phyloP scores from a whole-genome alignment of 2,113 vertebrate species.

The Vidua macroura region DNA sequence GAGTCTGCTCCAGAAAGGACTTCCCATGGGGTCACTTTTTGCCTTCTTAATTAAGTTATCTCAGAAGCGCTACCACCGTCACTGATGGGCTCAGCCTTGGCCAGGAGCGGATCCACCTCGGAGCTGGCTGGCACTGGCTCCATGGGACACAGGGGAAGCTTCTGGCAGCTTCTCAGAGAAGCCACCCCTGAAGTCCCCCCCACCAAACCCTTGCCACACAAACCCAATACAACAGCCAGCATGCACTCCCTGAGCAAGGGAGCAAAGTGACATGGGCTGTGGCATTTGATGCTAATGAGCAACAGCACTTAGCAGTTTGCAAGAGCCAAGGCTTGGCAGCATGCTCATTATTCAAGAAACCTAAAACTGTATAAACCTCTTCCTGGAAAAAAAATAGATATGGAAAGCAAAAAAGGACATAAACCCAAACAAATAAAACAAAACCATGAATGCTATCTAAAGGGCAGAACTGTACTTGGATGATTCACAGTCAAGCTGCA shows the following conservation, averaged over 20 bases:
- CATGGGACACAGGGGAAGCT: not conserved
- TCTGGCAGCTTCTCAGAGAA: not conserved
- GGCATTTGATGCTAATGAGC: constrained; percentile 15
- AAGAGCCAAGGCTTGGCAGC: not conserved
- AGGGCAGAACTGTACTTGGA: not conserved
- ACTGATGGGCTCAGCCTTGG: not conserved
- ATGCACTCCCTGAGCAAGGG: not conserved
- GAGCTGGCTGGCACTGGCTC: not conserved
- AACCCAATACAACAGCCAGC: not conserved
- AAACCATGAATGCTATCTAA: not conserved
- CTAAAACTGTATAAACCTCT: not conserved
- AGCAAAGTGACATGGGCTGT: not conserved
- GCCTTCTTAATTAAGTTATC: not conserved
- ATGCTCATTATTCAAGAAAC: not conserved
- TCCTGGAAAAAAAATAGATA: not conserved
- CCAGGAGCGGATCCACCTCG: not conserved
- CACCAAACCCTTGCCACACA: not conserved
- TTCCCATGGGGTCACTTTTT: not conserved
- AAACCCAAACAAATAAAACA: not conserved
- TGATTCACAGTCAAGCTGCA: not conserved
- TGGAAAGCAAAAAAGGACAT: not conserved
- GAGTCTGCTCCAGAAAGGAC: not conserved
- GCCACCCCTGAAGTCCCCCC: not conserved
- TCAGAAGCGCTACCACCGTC: not conserved
- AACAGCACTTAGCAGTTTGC: not conserved